A percentile compares a stretch with the other conserved stretches of the same genome.
phyloP scores from a whole-genome alignment of 2,113 vertebrate species.

The Catagonus wagneri region DNA sequence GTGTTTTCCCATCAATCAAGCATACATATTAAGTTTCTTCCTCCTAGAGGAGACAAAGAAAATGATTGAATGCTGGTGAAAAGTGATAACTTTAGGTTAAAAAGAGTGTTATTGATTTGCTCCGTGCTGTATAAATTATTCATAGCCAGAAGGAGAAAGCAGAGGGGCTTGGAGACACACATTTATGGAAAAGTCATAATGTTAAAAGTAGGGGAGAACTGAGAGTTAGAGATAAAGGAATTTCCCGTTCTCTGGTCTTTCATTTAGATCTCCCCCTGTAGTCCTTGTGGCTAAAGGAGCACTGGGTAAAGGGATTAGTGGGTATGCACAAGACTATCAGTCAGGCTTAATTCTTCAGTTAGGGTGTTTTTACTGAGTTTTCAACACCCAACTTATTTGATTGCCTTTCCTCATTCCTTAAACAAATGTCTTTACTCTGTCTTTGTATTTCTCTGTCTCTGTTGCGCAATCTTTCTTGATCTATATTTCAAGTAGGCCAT shows the following conservation, averaged over 20 bases:
- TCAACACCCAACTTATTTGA: background rate
- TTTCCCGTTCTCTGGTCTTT: constrained; percentile 61
- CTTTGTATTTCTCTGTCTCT: background rate
- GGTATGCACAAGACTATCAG: background rate
- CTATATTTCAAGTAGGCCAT: background rate
- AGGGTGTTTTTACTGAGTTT: background rate
- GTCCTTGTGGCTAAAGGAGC: constrained; percentile 26
- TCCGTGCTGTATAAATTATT: constrained; percentile 72
- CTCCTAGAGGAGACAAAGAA: constrained; percentile 53
- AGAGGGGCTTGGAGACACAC: constrained; percentile 45
- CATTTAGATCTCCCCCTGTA: constrained; percentile 43
- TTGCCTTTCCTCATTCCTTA: background rate
- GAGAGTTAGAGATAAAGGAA: constrained; percentile 51
- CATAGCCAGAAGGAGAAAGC: constrained; percentile 58
- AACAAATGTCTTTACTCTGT: background rate
- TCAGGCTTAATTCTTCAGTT: background rate
- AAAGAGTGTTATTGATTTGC: constrained; percentile 62
- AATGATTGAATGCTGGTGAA: constrained; percentile 55
- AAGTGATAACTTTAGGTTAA: constrained; percentile 70
- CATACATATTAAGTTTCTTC: constrained; percentile 53
- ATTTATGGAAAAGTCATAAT: constrained; percentile 64
- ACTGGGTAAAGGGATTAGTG: background rate
- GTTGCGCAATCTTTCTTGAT: background rate
- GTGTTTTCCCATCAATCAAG: background rate
- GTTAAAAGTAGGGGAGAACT: constrained; percentile 50